Base-by-base conservation (phyloP, 2,888 invertebrate genomes). In the Meta bourneti region DNA sequence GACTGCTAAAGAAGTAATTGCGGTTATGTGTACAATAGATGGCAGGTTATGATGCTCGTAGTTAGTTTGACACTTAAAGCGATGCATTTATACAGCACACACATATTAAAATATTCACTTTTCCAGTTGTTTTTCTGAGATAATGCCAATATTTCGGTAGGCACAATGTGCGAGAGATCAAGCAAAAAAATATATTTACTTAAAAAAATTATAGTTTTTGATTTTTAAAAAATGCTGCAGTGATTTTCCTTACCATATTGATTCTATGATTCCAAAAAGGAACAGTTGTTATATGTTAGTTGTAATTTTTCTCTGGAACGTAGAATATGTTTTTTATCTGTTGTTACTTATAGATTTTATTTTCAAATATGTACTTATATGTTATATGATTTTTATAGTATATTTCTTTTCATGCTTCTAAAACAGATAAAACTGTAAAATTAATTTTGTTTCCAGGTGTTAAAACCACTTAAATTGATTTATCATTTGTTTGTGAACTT, bases 71-170 rank as follows among this genome's bases (percentile, higher is more conserved):
- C 34, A 54, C 52, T 84, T 61, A n/a, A 74, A 74, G 74, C 70
- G 85, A 86, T 69, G 85, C 85, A 86, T 86, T 86, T 77, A 75
- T 70, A 51, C 77, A 78, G 78, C 85, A 86, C 85, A 13, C 20
- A 85, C 16, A 20, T 81, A 69, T 6, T 82, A 51, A 71, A 82
- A 13, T 82, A 72, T 51, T 82, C 72, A 81, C 82, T 75, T 61
- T 74, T 48, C 34, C 34, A 34, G 34, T 34, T 34, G 61, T 74
- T 84, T 61, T 20, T 20, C 74, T 19, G 16, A 78, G 19, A 78
- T 85, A 75, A 70, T 86, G 78, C 11, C 69, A 86, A 69, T 86
- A n/a, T 49, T 78, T 69, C 70, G 52, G 85, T 86, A 78, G 85
- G 85, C 85, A 86, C 69, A 69, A 84, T 74, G 83, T 74, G 83